Evolutionary conservation across 2,797 vertebrate species (phyloP).

Genomic region (Gymnoscopelus braueri): DNA sequence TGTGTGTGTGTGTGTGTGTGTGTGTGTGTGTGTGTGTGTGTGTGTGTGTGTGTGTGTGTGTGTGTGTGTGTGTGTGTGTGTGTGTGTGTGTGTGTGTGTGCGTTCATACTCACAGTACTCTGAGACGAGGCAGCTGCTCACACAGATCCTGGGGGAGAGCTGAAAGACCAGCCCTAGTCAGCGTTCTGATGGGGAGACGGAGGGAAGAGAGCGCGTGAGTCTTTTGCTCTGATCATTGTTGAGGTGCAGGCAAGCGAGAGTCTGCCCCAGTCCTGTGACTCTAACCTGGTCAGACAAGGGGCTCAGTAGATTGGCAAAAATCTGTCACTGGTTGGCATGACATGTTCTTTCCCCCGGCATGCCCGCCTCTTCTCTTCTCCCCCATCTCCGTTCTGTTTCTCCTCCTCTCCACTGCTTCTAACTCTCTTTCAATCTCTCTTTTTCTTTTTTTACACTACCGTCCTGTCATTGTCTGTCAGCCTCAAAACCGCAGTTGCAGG

Average conservation of each 20-base stretch:
- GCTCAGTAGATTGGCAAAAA: conserved; percentile 57
- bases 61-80: neutral
- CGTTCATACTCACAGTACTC: conserved; percentile 88
- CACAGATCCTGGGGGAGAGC: conserved; percentile 89
- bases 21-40: conserved; percentile 10
- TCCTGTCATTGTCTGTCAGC: too few species aligned
- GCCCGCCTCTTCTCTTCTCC: conserved; percentile 13
- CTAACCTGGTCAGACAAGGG: conserved; percentile 60
- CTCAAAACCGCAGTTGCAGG: neutral
- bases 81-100: conserved; percentile 10
- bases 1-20: conserved; percentile 1
- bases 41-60: neutral
- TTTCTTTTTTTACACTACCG: too few species aligned
- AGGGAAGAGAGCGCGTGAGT: conserved; percentile 38
- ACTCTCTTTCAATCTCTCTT: too few species aligned
- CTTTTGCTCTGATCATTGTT: conserved; percentile 56
- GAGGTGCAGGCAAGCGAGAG: conserved; percentile 55
- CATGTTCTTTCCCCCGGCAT: conserved; percentile 20
- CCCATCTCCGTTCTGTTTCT: neutral
- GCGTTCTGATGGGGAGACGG: conserved; percentile 79
- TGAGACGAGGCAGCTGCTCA: conserved; percentile 91
- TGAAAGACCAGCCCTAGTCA: conserved; percentile 89
- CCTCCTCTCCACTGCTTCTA: neutral
- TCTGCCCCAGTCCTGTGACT: conserved; percentile 46
- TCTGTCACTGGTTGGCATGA: conserved; percentile 57